These are phyloP conservation scores for Protula sp. DNA, from an alignment of 2,888 invertebrate species.

Conservation along the genomic window DNA sequence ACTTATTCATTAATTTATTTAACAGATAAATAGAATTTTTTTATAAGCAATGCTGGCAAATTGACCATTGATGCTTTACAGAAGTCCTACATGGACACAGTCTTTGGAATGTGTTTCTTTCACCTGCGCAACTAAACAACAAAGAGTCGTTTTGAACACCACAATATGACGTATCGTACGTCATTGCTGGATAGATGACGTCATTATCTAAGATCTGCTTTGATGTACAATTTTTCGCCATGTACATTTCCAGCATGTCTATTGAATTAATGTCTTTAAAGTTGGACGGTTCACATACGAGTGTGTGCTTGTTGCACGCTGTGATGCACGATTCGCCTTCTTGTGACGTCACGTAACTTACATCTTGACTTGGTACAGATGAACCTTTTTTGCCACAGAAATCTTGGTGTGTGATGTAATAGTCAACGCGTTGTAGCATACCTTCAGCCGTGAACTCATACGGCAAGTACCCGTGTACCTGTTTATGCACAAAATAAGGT, in stretches of 20 bases:
- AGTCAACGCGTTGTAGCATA: constrained; percentile 54
- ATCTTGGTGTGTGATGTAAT: constrained; percentile 53
- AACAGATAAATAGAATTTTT: too few species aligned
- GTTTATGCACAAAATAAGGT: too few species aligned
- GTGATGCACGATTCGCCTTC: constrained; percentile 43
- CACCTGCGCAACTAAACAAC: constrained; percentile 51
- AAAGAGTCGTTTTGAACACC: constrained; percentile 39
- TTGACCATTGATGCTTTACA: constrained; percentile 46
- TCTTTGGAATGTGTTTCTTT: constrained; percentile 30
- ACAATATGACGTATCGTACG: constrained; percentile 25
- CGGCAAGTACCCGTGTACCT: constrained; percentile 45
- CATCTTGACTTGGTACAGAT: constrained; percentile 22
- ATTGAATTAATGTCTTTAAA: constrained; percentile 42
- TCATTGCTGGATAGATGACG: constrained; percentile 17
- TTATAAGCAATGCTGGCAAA: constrained; percentile 29
- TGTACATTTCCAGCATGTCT: constrained; percentile 25
- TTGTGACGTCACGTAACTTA: constrained; percentile 30
- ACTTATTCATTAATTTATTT: too few species aligned
- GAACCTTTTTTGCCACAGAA: too few species aligned
- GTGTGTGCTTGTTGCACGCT: constrained; percentile 43
- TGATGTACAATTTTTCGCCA: constrained; percentile 26
- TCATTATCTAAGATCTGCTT: constrained; percentile 4
- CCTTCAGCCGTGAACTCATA: constrained; percentile 54
- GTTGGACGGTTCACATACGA: constrained; percentile 51
- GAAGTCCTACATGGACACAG: constrained; percentile 51